These are phyloP conservation scores for Drosophila triauraria DNA, from an alignment of 1,140 invertebrate genomes.

Conservation along the genomic window DNA sequence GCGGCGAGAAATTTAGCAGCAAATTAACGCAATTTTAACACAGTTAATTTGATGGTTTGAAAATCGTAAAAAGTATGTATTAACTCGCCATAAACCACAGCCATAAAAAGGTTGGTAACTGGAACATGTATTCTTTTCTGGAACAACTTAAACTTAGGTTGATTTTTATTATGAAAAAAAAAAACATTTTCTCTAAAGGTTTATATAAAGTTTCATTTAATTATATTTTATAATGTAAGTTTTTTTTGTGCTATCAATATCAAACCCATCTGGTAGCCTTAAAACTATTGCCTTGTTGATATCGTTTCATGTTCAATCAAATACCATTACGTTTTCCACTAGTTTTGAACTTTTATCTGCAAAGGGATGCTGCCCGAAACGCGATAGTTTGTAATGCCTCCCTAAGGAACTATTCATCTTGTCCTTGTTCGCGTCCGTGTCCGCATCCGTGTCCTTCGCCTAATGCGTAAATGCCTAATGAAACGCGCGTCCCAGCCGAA, in stretches of 20 bases:
- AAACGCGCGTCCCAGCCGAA: constrained; percentile 65
- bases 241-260: too few relatives aligned
- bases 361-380: constrained; percentile 1
- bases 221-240: too few relatives aligned
- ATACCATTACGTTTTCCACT: constrained; percentile 1
- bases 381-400: constrained; percentile 14
- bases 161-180: too few relatives aligned
- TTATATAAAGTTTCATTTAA: too few relatives aligned
- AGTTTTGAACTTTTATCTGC: not conserved
- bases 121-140: not conserved
- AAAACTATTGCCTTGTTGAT: too few relatives aligned
- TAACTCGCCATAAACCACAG: not conserved
- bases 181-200: too few relatives aligned
- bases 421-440: constrained; percentile 2
- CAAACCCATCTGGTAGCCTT: not conserved
- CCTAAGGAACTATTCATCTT: constrained; percentile 32
- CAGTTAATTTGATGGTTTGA: not conserved
- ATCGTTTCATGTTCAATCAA: not conserved
- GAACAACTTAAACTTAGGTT: too few relatives aligned
- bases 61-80: constrained; percentile 1
- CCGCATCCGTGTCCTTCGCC: constrained; percentile 15
- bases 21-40: constrained; percentile 13
- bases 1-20: constrained; percentile 3
- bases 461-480: constrained; percentile 68
- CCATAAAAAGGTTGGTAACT: constrained; percentile 3